phyloP scores from a whole-genome alignment of 2,113 vertebrate species.

The Periophthalmodon schlosseri region DNA sequence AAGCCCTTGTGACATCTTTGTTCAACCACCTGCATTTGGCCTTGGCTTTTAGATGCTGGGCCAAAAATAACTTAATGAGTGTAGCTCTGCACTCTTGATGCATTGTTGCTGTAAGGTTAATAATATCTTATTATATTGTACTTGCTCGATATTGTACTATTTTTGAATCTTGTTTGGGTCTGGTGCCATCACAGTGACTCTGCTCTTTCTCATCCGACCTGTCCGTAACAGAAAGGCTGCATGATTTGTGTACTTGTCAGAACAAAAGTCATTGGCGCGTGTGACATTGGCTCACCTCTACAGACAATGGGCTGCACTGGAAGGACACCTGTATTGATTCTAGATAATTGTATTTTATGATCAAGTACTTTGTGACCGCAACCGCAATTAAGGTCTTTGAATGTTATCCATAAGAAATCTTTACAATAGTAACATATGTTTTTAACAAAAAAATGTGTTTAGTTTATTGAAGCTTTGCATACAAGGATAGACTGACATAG shows the following conservation, averaged over 20 bases:
- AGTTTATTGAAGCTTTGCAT: background rate
- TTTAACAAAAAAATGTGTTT: background rate
- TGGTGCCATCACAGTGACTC: slow-evolving; percentile 51
- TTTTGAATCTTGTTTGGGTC: no score
- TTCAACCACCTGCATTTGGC: background rate
- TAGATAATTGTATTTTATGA: slow-evolving; percentile 49
- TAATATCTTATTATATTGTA: no score
- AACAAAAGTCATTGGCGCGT: slow-evolving; percentile 43
- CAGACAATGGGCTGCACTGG: slow-evolving; percentile 29
- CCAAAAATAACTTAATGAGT: no score
- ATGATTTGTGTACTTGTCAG: slow-evolving; percentile 40
- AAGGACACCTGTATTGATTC: slow-evolving; percentile 46
- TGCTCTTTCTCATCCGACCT: slow-evolving; percentile 19
- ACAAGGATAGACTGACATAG: slow-evolving; percentile 18
- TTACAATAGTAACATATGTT: background rate
- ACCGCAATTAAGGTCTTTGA: background rate
- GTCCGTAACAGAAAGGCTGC: slow-evolving; percentile 19
- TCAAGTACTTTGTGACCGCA: slow-evolving; percentile 17
- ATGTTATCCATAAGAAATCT: background rate
- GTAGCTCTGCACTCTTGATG: no score
- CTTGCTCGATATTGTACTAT: no score
- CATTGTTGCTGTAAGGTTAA: no score
- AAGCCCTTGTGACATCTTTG: background rate
- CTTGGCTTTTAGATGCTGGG: slow-evolving; percentile 1
- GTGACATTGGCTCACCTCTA: slow-evolving; percentile 40